Evolutionary conservation across 2,888 invertebrate genomes (phyloP), one percentile per base, ranked within the genome.

Genomic region (Lithophane socia): DNA sequence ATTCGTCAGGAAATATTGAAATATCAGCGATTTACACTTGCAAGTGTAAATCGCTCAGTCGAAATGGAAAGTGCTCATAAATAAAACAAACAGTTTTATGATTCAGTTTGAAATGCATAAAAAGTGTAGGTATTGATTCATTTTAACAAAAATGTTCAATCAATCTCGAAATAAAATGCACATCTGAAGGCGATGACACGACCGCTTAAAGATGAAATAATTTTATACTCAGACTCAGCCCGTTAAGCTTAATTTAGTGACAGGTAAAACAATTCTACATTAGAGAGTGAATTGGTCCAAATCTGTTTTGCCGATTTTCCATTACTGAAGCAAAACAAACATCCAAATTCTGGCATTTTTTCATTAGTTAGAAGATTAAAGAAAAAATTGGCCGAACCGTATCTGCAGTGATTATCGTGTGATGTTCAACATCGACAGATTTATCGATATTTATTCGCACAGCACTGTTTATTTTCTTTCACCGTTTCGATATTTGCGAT

Each of bases 391-490:
- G 0, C 16, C 49, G 21, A 80, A 78, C 86, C 77, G 77, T 79
- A 80, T 84, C 67, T 75, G 74, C 78, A 82, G 73, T 66, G 77
- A 78, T 78, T 54, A 83, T 66, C 69, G 49, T 63, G 47, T 73
- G 58, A 76, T 77, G 83, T 73, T 79, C 70, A 24, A 67, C 47
- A 82, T 86, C 78, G 90, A 90, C 85, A 82, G 87, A 90, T 90
- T 90, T 90, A 92, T 91, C 89, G 90, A 90, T 89, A 81, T 87
- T 88, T 79, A 75, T 90, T 90, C 85, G 68, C 80, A 83, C 89
- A 86, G 61, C 88, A 81, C 83, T 90, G 84, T 87, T 87, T 91
- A 82, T 90, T 91, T 91, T 85, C 75, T 77, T 85, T 84, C 66
- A 80, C 47, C 68, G 65, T 29, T 78, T 80, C 54, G 67, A 75